These are phyloP conservation scores for Aegithalos caudatus DNA, from an alignment of 2,113 vertebrate species.

Conservation along the genomic window DNA sequence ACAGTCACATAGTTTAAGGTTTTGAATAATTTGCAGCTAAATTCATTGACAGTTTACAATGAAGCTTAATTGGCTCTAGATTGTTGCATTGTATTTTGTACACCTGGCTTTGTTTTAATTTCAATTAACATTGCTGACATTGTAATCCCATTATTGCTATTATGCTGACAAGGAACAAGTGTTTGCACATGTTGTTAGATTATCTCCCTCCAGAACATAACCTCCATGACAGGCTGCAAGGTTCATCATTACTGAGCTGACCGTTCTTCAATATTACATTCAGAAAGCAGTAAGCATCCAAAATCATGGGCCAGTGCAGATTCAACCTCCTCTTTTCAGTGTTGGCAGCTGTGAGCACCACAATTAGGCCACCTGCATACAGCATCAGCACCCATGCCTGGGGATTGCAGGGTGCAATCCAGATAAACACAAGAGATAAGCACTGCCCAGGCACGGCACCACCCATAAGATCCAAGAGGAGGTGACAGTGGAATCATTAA, in stretches of 20 bases:
- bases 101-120: neutral
- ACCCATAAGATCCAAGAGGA: neutral
- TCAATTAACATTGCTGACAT: neutral
- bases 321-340: neutral
- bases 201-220: neutral
- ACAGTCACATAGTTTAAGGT: neutral
- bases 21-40: neutral
- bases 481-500: neutral
- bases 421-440: too few relatives aligned
- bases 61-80: neutral
- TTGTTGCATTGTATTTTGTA: neutral
- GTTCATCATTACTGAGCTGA: neutral
- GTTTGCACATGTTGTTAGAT: neutral
- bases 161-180: neutral
- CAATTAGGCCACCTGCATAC: neutral
- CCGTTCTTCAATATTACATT: neutral
- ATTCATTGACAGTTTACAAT: neutral
- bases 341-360: neutral
- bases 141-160: neutral
- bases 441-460: accelerated
- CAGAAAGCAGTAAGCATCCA: neutral
- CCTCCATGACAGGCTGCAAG: neutral
- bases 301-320: neutral
- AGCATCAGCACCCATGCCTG: neutral
- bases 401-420: neutral